These are phyloP conservation scores for Myripristis jacobus DNA, from an alignment of 2,797 vertebrate genomes.

Conservation along the genomic window DNA sequence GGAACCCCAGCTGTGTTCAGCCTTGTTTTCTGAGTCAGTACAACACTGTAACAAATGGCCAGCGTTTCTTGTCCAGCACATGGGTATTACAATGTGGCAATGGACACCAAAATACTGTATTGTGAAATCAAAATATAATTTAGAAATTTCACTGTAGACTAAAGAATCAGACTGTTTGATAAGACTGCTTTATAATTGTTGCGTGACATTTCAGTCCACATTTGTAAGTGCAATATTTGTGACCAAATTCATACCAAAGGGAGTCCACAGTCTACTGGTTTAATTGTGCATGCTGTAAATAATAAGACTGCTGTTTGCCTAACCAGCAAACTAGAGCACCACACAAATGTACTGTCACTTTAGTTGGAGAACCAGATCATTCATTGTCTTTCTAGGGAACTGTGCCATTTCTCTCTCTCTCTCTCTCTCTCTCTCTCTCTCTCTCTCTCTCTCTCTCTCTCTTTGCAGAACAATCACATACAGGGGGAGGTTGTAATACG, in stretches of 20 bases:
- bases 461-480: not conserved
- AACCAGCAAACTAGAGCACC: conserved; percentile 32
- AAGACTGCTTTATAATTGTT: not conserved
- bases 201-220: conserved; percentile 1
- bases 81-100: not conserved
- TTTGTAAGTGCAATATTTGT: not conserved
- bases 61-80: not conserved
- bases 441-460: not conserved
- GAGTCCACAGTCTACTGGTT: conserved; percentile 4
- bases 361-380: conserved; percentile 4
- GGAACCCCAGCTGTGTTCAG: no score
- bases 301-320: conserved; percentile 3
- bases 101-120: not conserved
- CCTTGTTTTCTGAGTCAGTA: not conserved
- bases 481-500: not conserved
- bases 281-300: conserved; percentile 3
- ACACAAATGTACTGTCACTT: conserved; percentile 20
- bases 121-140: not conserved
- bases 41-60: not conserved
- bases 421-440: not conserved
- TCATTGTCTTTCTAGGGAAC: not conserved
- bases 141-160: not conserved
- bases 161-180: not conserved
- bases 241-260: conserved; percentile 32
- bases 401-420: not conserved